A percentile compares a stretch with the other conserved stretches of the same genome.
Evolutionary conservation across 2,113 vertebrate genomes (phyloP).

Genomic region (Grantiella picta): DNA sequence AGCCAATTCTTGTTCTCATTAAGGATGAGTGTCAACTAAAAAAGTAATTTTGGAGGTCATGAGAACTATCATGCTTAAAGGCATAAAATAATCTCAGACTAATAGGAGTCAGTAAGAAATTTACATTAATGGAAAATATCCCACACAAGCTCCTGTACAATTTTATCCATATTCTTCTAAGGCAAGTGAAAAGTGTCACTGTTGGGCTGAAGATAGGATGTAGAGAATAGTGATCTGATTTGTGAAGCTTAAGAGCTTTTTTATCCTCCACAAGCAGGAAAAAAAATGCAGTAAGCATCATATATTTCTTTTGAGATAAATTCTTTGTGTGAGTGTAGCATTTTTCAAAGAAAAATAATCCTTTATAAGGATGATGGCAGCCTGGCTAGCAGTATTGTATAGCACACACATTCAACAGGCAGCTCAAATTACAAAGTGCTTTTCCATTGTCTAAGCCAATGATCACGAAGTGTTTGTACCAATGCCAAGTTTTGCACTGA

Average conservation of each 20-base stretch:
- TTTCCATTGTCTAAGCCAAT: background rate
- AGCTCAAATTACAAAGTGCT: conserved; percentile 18
- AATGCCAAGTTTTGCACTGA: background rate
- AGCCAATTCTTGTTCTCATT: background rate
- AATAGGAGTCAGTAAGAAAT: background rate
- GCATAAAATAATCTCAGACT: background rate
- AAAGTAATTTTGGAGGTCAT: background rate
- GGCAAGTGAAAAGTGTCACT: background rate
- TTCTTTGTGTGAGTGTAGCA: background rate
- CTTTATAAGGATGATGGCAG: background rate
- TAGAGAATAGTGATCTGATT: background rate
- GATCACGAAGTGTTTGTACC: background rate
- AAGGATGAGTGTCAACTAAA: background rate
- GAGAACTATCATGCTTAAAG: background rate
- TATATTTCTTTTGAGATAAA: background rate
- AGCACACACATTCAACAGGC: background rate
- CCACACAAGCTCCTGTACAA: background rate
- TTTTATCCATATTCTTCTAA: background rate
- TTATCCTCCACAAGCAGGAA: background rate
- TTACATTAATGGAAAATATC: background rate
- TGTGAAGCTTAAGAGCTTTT: background rate
- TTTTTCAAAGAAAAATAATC: background rate
- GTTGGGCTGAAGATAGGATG: background rate
- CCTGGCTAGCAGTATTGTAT: background rate
- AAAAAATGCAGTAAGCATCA: background rate